Conservation (phyloP, 2,113 vertebrate species). For the Sigmodon hispidus region DNA sequence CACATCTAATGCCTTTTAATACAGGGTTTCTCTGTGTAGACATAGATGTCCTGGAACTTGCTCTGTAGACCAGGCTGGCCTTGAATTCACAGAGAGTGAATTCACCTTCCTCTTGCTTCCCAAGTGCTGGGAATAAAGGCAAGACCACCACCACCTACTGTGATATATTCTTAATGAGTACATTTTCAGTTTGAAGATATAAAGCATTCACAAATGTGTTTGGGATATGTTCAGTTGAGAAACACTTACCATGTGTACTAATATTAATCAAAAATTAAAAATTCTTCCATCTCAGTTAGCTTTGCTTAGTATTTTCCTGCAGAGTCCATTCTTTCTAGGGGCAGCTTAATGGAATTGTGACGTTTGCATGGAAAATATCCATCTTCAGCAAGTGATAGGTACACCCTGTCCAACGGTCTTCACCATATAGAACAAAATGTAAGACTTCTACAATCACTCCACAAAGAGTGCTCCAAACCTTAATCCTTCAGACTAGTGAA, state of each 20-base stretch:
- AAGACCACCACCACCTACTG: background rate
- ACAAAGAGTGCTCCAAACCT: background rate
- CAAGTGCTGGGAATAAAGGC: background rate
- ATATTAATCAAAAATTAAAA: background rate
- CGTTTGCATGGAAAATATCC: background rate
- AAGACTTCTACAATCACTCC: background rate
- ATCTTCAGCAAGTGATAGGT: background rate
- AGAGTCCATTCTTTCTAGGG: background rate
- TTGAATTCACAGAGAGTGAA: background rate
- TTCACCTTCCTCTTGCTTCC: background rate
- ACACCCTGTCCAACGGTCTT: background rate
- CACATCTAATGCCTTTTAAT: too few relatives aligned
- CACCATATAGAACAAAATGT: background rate
- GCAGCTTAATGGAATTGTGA: background rate
- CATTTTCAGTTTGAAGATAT: background rate
- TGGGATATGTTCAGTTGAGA: slow-evolving; percentile 10
- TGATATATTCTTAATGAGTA: background rate
- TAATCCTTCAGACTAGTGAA: background rate
- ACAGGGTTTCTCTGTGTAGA: background rate
- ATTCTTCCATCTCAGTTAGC: slow-evolving; percentile 6
- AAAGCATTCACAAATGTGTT: background rate
- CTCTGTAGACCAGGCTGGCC: background rate
- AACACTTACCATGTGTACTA: background rate
- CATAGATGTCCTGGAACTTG: background rate
- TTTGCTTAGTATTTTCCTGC: background rate